Conservation (phyloP, 2,113 vertebrate species). For the Microcebus lehilahytsara region DNA sequence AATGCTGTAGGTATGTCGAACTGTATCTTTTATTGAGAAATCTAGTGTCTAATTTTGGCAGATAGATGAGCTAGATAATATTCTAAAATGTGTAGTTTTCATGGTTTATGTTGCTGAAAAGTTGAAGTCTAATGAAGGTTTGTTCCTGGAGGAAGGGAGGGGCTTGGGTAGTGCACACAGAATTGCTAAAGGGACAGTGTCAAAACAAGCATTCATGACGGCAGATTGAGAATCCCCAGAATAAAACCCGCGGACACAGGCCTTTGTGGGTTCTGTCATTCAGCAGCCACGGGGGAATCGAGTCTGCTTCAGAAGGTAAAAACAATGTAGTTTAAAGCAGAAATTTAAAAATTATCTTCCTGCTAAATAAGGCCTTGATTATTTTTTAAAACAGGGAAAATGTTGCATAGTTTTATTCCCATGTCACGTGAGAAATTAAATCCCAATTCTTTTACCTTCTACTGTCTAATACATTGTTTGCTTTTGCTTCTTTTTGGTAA, state of each 20-base stretch:
- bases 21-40: neutral
- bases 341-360: neutral
- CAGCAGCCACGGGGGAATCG: accelerated
- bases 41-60: neutral
- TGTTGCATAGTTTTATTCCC: neutral
- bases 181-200: neutral
- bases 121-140: neutral
- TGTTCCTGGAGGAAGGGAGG: neutral
- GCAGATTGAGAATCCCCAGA: neutral
- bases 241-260: neutral
- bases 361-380: neutral
- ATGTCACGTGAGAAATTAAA: neutral
- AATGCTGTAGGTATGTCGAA: neutral
- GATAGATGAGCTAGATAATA: neutral
- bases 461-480: neutral
- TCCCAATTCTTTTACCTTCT: neutral
- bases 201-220: neutral
- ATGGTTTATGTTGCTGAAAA: neutral
- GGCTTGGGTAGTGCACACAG: neutral
- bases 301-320: neutral
- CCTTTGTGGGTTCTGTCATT: neutral
- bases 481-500: neutral
- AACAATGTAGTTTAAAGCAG: neutral
- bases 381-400: neutral
- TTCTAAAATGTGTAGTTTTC: neutral